These are phyloP conservation scores for Oreortyx pictus DNA, from an alignment of 2,797 vertebrate species.

Conservation along the genomic window DNA sequence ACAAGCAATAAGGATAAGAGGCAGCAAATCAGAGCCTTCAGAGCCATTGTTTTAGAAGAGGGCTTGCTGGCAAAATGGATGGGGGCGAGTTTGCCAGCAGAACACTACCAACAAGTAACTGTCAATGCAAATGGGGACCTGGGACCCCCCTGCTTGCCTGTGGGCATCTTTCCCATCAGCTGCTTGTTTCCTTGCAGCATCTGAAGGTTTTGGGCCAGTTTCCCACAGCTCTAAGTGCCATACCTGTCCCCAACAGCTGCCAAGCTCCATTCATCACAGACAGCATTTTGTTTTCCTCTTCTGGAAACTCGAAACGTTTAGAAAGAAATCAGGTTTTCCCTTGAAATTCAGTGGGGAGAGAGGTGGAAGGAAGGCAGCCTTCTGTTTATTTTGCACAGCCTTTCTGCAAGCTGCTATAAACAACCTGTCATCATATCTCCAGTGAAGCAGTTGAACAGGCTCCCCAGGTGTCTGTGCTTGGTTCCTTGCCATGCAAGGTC, in stretches of 20 bases:
- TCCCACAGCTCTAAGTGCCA: neutral
- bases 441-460: constrained; percentile 9
- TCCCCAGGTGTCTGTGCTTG: constrained; percentile 8
- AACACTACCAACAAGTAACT: neutral
- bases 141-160: neutral
- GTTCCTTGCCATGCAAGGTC: constrained; percentile 30
- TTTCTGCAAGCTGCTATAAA: constrained; percentile 20
- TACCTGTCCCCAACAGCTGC: constrained; percentile 50
- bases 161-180: constrained; percentile 34
- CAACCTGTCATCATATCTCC: constrained; percentile 10
- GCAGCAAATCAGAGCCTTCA: rapidly evolving
- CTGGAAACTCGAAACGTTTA: neutral
- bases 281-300: neutral
- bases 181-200: neutral
- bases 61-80: neutral
- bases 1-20: neutral
- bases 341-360: neutral
- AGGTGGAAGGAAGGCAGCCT: constrained; percentile 11
- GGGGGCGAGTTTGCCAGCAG: neutral
- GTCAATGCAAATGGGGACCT: neutral
- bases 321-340: constrained; percentile 13
- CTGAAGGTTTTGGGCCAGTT: neutral
- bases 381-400: neutral
- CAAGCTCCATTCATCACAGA: constrained; percentile 1
- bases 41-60: neutral